These are phyloP conservation scores for Channa maculata DNA, from an alignment of 2,113 vertebrate species.

Conservation along the genomic window DNA sequence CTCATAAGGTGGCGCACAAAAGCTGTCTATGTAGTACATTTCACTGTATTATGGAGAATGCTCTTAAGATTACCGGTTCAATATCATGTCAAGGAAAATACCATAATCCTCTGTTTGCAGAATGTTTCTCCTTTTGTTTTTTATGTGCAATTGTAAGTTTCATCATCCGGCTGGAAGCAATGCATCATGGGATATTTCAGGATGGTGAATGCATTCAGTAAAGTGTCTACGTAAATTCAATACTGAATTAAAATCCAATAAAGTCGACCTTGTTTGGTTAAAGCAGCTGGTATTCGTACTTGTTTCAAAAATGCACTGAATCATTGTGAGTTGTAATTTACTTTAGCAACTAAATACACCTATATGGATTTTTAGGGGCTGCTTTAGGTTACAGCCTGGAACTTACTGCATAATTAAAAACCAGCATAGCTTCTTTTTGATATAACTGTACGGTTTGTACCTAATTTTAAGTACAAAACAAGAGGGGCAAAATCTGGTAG, in stretches of 20 bases:
- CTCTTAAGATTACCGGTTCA: constrained; percentile 23
- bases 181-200: constrained; percentile 20
- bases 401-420: no score
- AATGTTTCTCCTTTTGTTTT: not conserved
- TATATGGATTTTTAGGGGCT: no score
- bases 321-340: no score
- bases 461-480: no score
- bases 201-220: constrained; percentile 8
- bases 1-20: constrained; percentile 38
- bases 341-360: no score
- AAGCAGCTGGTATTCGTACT: not conserved
- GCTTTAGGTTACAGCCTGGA: no score
- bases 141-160: not conserved
- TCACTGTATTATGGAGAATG: constrained; percentile 6
- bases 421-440: no score
- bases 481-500: no score
- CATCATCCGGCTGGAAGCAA: not conserved
- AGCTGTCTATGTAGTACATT: not conserved
- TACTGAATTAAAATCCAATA: constrained; percentile 37
- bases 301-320: no score
- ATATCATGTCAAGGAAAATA: constrained; percentile 16
- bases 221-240: constrained; percentile 24
- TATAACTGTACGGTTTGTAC: no score
- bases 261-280: constrained; percentile 25
- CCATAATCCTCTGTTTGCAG: constrained; percentile 27